A percentile compares a stretch with the other conserved stretches of the same genome.
These are phyloP conservation scores for Nezara viridula DNA, from an alignment of 2,888 invertebrate genomes.

Conservation along the genomic window DNA sequence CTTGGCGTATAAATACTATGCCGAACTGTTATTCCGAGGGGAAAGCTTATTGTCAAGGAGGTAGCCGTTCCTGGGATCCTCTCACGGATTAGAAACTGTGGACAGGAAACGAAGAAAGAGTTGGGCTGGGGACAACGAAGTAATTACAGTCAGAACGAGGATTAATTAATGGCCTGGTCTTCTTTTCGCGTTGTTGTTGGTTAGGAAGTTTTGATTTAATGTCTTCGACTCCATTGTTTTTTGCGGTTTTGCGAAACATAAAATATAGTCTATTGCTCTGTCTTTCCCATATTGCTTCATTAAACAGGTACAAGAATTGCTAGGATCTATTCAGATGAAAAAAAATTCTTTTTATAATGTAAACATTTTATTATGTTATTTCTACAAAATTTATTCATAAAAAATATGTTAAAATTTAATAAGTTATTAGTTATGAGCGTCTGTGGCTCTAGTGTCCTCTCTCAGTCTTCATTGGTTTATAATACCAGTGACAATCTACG, in stretches of 20 bases:
- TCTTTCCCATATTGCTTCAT: not conserved
- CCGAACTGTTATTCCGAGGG: not conserved
- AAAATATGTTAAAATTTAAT: no score
- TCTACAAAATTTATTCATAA: no score
- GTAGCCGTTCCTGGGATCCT: not conserved
- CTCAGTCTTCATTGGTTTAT: no score
- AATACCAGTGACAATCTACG: no score
- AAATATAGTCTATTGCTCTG: not conserved
- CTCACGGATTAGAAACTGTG: conserved; percentile 19
- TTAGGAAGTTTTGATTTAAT: not conserved
- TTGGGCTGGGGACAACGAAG: not conserved
- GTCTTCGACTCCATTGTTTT: not conserved
- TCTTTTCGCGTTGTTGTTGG: not conserved
- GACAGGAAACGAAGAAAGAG: conserved; percentile 11
- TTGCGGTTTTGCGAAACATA: not conserved
- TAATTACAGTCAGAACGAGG: not conserved
- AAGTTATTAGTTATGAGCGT: no score
- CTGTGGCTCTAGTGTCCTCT: no score
- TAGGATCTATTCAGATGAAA: no score
- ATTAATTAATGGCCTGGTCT: not conserved
- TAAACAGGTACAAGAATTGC: no score
- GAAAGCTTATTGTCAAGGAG: not conserved
- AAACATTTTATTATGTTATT: no score
- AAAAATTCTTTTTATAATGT: no score
- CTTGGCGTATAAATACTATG: not conserved